Percentiles rank a stretch among this genome's conserved stretches.
Evolutionary conservation across 2,113 vertebrate genomes (phyloP).

Genomic region (Clarias batrachus): DNA sequence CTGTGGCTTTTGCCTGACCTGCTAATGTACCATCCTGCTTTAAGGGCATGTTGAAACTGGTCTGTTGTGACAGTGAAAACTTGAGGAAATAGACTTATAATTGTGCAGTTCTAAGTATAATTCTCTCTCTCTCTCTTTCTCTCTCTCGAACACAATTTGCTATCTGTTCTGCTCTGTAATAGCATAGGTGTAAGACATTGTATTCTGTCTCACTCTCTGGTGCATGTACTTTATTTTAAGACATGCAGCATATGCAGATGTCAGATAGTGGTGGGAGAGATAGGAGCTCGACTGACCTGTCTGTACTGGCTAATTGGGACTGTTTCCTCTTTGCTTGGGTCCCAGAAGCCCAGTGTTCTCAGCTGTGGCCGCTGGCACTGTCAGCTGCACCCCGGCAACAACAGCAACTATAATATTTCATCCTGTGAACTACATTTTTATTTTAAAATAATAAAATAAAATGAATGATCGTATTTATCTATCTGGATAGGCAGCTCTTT

Average conservation of each 20-base stretch:
- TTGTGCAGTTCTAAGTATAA: conserved; percentile 48
- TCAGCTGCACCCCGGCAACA: conserved; percentile 55
- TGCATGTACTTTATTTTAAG: conserved; percentile 46
- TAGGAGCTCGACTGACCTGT: conserved; percentile 59
- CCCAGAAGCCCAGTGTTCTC: conserved; percentile 54
- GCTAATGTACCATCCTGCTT: conserved; percentile 49
- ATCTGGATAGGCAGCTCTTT: conserved; percentile 50
- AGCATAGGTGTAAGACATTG: conserved; percentile 14
- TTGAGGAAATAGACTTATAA: conserved; percentile 59
- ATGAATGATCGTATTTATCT: conserved; percentile 57
- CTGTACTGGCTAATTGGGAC: conserved; percentile 61
- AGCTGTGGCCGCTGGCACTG: conserved; percentile 48
- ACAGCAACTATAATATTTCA: conserved; percentile 58
- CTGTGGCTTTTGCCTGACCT: conserved; percentile 51
- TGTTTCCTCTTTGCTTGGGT: conserved; percentile 54
- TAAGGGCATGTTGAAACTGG: conserved; percentile 59
- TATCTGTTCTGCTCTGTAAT: conserved; percentile 18
- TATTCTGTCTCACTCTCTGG: conserved; percentile 45
- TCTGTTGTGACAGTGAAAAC: conserved; percentile 67
- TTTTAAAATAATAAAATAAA: background rate
- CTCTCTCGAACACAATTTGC: background rate
- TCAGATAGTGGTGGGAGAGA: conserved; percentile 41
- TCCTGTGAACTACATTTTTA: conserved; percentile 51
- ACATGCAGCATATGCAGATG: conserved; percentile 56
- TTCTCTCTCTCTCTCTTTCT: conserved; percentile 23